These are phyloP conservation scores for Drosophila birchii DNA, from an alignment of 2,888 invertebrate genomes.

Conservation along the genomic window DNA sequence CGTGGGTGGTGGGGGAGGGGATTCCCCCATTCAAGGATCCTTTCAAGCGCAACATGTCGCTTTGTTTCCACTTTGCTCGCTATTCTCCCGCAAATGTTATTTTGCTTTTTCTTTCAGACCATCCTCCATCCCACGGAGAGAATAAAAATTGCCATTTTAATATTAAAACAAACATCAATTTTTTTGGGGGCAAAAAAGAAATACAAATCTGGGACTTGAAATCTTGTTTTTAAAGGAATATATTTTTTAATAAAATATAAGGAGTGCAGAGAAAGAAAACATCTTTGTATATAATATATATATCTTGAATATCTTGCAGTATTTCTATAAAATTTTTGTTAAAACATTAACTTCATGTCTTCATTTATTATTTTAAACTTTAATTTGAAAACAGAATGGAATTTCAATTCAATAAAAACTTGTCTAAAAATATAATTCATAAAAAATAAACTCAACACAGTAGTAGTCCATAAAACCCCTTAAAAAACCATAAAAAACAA, in stretches of 20 bases:
- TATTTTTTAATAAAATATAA: not conserved
- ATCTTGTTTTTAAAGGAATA: not conserved
- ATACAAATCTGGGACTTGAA: not conserved
- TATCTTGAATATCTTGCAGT: accelerated
- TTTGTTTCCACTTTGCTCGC: constrained; percentile 73
- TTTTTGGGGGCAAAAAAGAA: not conserved
- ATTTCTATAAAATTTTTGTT: not conserved
- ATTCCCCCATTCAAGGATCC: constrained; percentile 47
- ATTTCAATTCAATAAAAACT: not conserved
- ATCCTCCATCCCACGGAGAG: constrained; percentile 13
- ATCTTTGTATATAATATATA: not conserved
- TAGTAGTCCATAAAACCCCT: not conserved
- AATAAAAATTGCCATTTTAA: constrained; percentile 4
- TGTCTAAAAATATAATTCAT: not conserved
- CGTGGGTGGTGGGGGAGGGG: constrained; percentile 19
- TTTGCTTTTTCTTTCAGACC: constrained; percentile 5
- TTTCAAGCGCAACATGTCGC: constrained; percentile 78
- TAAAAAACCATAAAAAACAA: not conserved
- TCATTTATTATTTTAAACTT: not conserved
- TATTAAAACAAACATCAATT: not conserved
- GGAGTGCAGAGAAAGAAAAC: too few species aligned
- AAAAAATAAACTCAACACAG: not conserved
- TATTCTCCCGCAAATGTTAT: constrained; percentile 24
- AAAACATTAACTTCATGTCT: not conserved
- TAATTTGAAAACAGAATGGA: not conserved